Percentiles rank a stretch among this genome's conserved stretches.
phyloP scores from a whole-genome alignment of 2,113 vertebrate genomes.

The Geothlypis trichas region DNA sequence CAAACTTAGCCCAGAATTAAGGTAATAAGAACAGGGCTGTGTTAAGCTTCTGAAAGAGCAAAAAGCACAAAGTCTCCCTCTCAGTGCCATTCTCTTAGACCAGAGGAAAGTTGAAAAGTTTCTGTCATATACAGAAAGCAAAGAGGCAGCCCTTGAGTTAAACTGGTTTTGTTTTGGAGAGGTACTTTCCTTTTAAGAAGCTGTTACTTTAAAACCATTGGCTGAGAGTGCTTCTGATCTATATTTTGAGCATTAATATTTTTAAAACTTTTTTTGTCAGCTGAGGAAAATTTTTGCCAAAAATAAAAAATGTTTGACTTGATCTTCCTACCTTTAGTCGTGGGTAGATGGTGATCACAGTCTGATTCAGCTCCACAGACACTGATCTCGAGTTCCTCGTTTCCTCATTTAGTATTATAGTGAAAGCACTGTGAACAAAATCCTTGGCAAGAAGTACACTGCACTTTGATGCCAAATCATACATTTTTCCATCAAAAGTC shows the following conservation, averaged over 20 bases:
- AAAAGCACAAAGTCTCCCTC: not conserved
- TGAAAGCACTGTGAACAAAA: constrained; percentile 67
- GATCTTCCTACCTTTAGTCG: constrained; percentile 73
- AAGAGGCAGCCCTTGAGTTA: not conserved
- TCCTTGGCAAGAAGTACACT: constrained; percentile 80
- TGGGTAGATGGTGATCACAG: constrained; percentile 61
- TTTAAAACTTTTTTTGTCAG: not conserved
- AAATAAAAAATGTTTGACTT: not conserved
- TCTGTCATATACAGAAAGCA: not conserved
- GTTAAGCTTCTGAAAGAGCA: not conserved
- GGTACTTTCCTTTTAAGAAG: not conserved
- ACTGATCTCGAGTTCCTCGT: constrained; percentile 49
- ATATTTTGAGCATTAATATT: not conserved
- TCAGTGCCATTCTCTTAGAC: not conserved
- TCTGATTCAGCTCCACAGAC: constrained; percentile 71
- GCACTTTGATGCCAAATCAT: constrained; percentile 73
- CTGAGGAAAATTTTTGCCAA: not conserved
- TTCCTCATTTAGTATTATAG: constrained; percentile 61
- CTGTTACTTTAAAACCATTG: not conserved
- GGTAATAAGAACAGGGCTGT: not conserved
- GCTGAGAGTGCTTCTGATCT: not conserved
- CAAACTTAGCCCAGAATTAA: not conserved
- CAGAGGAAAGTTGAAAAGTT: not conserved
- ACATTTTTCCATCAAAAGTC: constrained; percentile 82
- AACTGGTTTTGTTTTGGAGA: not conserved